A percentile compares a stretch with the other conserved stretches of the same genome.
These are phyloP conservation scores for Stenodema calcarata DNA, from an alignment of 2,888 invertebrate genomes.

Conservation along the genomic window DNA sequence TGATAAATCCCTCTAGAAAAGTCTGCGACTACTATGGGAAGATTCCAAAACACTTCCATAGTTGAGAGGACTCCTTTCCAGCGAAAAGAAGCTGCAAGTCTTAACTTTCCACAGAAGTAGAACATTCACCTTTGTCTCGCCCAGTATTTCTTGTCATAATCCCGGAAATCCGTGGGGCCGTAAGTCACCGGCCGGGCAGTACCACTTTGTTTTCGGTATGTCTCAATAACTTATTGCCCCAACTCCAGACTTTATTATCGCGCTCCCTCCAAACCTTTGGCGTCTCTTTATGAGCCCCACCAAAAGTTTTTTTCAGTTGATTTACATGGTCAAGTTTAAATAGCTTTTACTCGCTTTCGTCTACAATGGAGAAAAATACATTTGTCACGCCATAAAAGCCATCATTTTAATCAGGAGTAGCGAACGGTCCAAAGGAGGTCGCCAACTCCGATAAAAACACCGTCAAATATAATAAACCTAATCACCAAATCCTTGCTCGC, in stretches of 20 bases:
- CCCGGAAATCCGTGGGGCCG: neutral
- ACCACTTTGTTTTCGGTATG: constrained; percentile 19
- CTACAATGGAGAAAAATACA: constrained; percentile 11
- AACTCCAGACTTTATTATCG: constrained; percentile 16
- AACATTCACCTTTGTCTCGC: constrained; percentile 3
- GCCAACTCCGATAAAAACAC: neutral
- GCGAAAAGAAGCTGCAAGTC: neutral
- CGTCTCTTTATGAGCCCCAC: constrained; percentile 9
- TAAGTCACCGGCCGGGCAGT: neutral
- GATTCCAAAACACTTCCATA: neutral
- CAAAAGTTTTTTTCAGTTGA: constrained; percentile 1
- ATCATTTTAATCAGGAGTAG: neutral
- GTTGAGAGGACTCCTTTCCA: neutral
- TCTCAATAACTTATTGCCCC: constrained; percentile 13
- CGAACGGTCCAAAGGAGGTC: neutral
- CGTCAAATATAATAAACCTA: neutral
- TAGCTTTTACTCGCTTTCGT: constrained; percentile 13
- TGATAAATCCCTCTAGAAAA: neutral
- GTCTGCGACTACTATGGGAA: neutral
- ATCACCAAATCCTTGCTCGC: neutral
- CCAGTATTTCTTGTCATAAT: constrained; percentile 16
- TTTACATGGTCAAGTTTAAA: constrained; percentile 21
- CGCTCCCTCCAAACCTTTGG: neutral
- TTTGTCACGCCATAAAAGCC: constrained; percentile 7
- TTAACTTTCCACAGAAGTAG: neutral